These are phyloP conservation scores for Sigmodon hispidus DNA, from an alignment of 2,113 vertebrate species.

Conservation along the genomic window DNA sequence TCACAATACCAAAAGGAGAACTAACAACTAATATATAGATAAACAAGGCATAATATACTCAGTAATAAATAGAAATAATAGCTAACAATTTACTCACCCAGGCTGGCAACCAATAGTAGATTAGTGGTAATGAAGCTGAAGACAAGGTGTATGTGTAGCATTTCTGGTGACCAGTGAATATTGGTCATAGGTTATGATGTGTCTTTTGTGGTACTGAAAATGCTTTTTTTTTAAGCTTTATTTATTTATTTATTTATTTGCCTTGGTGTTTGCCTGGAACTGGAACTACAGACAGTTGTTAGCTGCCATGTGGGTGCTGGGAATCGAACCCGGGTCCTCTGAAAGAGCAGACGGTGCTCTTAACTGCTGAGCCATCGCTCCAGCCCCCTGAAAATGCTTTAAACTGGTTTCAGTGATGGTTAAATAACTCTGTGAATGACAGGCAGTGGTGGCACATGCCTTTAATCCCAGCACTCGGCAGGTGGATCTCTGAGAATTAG, in stretches of 20 bases:
- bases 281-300: no score
- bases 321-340: no score
- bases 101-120: background rate
- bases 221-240: no score
- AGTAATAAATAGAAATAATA: background rate
- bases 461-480: no score
- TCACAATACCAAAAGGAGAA: background rate
- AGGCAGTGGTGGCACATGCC: no score
- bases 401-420: background rate
- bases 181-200: background rate
- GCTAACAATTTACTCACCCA: no score
- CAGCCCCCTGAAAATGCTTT: conserved; percentile 1
- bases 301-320: no score
- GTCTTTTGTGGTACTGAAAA: no score
- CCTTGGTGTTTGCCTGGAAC: no score
- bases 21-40: background rate
- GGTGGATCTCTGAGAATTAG: background rate
- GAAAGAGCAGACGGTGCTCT: no score
- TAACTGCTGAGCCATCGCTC: no score
- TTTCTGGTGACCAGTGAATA: background rate
- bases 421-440: background rate
- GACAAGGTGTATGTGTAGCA: background rate
- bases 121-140: background rate
- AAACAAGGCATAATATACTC: background rate
- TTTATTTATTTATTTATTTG: no score